Percentiles rank a stretch among this genome's conserved stretches.
Conservation (phyloP, 1,140 invertebrate species). For the Ptiloglossa arizonensis region DNA sequence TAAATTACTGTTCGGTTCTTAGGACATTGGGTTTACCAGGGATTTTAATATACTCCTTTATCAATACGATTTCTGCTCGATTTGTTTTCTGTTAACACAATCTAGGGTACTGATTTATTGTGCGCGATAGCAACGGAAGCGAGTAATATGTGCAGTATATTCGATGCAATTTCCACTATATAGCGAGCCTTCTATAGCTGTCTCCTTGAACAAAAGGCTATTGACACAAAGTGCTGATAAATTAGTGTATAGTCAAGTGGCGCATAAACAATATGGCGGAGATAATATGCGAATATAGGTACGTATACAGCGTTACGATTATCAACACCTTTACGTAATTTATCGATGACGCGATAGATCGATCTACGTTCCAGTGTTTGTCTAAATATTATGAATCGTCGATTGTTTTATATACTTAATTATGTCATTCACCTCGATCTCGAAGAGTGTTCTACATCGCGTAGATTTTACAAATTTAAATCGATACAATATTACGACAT, state of each 20-base stretch:
- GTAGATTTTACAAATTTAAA: too few species aligned
- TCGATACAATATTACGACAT: too few species aligned
- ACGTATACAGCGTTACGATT: conserved; percentile 1
- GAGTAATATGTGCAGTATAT: background rate
- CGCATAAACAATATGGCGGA: conserved; percentile 1
- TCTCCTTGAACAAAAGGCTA: conserved; percentile 15
- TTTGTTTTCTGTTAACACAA: background rate
- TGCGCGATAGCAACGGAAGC: background rate
- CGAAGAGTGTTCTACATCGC: too few species aligned
- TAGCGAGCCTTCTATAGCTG: conserved; percentile 14
- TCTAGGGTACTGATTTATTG: background rate
- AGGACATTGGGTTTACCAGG: too few species aligned
- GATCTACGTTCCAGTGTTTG: background rate
- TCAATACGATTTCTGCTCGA: background rate
- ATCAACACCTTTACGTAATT: background rate
- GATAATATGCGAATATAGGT: conserved; percentile 22
- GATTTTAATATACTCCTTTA: background rate
- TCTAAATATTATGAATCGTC: background rate
- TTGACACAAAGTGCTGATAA: conserved; percentile 16
- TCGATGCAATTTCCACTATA: conserved; percentile 12
- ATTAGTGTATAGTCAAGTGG: conserved; percentile 26
- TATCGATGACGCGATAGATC: background rate
- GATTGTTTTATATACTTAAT: background rate
- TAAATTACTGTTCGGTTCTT: too few species aligned
- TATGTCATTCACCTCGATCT: background rate